These are phyloP conservation scores for Drosophila subpulchrella DNA, from an alignment of 1,140 invertebrate species.

Conservation along the genomic window DNA sequence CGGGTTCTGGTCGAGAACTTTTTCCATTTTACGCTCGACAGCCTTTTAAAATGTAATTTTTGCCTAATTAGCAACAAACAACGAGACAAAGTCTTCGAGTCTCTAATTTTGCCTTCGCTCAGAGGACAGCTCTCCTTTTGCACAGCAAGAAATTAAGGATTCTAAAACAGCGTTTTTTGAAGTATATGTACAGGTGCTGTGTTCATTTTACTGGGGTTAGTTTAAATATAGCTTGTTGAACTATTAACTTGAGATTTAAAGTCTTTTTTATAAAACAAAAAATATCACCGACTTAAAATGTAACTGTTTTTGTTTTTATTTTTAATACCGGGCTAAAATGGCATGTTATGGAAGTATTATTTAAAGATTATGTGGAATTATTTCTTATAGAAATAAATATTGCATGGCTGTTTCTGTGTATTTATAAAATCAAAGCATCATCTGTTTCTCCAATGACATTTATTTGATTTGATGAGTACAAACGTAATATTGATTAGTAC, in stretches of 20 bases:
- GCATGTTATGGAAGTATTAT: too few species aligned
- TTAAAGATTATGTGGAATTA: too few species aligned
- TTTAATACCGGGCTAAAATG: too few species aligned
- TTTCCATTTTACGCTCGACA: constrained; percentile 79
- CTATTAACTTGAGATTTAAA: too few species aligned
- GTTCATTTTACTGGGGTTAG: too few species aligned
- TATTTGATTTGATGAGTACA: neutral
- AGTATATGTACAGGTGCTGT: too few species aligned
- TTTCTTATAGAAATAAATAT: neutral
- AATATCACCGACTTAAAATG: too few species aligned
- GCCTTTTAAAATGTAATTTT: constrained; percentile 81
- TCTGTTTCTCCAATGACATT: neutral
- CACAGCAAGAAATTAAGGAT: constrained; percentile 1
- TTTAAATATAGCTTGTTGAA: too few species aligned
- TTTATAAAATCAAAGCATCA: neutral
- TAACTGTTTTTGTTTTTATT: too few species aligned
- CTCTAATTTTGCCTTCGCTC: constrained; percentile 34
- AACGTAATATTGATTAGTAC: constrained; percentile 4
- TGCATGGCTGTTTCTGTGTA: too few species aligned
- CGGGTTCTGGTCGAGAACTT: constrained; percentile 53
- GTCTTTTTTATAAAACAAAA: too few species aligned
- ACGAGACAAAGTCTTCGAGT: constrained; percentile 40
- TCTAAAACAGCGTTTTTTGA: too few species aligned
- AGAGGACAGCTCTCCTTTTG: constrained; percentile 1
- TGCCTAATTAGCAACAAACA: constrained; percentile 82